These are phyloP conservation scores for Setipinna tenuifilis DNA, from an alignment of 2,797 vertebrate species.

Conservation along the genomic window DNA sequence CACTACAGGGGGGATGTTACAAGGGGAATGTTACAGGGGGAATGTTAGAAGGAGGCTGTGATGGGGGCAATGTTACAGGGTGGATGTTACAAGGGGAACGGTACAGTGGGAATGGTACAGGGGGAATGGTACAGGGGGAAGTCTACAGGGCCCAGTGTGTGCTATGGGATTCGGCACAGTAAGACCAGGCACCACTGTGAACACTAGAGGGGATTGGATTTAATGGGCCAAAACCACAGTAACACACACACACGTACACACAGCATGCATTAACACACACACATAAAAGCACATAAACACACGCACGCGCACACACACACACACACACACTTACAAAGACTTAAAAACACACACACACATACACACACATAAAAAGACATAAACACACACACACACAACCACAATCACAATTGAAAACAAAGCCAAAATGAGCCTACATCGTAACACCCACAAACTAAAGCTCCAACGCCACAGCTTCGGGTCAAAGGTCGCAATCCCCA, in stretches of 20 bases:
- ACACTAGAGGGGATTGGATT: not conserved
- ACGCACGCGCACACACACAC: not conserved
- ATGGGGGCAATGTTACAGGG: too few relatives aligned
- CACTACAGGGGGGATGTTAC: too few relatives aligned
- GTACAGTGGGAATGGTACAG: too few relatives aligned
- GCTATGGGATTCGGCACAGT: too few relatives aligned
- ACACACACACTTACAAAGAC: not conserved
- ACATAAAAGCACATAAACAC: not conserved
- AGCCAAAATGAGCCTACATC: constrained; percentile 5
- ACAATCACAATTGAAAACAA: not conserved
- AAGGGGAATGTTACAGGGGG: too few relatives aligned
- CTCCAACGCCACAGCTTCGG: constrained; percentile 35
- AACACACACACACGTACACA: constrained; percentile 51
- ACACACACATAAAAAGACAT: not conserved
- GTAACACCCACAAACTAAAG: constrained; percentile 36
- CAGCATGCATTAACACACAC: not conserved
- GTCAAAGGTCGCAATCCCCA: constrained; percentile 31
- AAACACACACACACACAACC: constrained; percentile 6
- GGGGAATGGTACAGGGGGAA: too few relatives aligned
- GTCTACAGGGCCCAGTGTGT: too few relatives aligned
- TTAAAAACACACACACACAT: not conserved
- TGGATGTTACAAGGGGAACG: too few relatives aligned
- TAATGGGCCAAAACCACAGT: not conserved
- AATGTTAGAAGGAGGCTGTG: too few relatives aligned
- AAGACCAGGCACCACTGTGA: not conserved